These are phyloP conservation scores for Chaenogobius annularis DNA, from an alignment of 2,113 vertebrate genomes.

Conservation along the genomic window DNA sequence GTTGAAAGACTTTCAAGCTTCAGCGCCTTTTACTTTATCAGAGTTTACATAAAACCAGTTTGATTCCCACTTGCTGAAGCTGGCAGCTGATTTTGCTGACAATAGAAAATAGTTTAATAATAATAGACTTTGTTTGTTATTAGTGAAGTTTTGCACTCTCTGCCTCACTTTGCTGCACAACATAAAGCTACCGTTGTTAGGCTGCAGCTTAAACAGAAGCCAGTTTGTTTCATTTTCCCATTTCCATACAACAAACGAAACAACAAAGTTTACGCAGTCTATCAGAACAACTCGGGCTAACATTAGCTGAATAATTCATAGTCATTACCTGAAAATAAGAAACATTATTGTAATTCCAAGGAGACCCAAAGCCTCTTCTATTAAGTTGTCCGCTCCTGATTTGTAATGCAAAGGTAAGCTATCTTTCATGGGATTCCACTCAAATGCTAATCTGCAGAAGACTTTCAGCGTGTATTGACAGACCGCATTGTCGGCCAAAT, in stretches of 20 bases:
- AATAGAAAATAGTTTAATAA: constrained; percentile 38
- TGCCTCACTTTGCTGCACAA: constrained; percentile 31
- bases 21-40: constrained; percentile 44
- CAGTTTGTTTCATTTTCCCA: constrained; percentile 20
- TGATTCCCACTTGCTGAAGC: constrained; percentile 38
- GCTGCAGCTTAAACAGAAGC: constrained; percentile 13
- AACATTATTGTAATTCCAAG: constrained; percentile 43
- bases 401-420: constrained; percentile 59
- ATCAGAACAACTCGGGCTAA: constrained; percentile 16
- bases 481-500: constrained; percentile 42
- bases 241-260: constrained; percentile 14
- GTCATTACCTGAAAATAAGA: constrained; percentile 51
- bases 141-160: constrained; percentile 12
- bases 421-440: constrained; percentile 57
- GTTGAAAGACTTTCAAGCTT: constrained; percentile 57
- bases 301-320: constrained; percentile 44
- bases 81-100: constrained; percentile 41
- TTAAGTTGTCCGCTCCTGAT: constrained; percentile 44
- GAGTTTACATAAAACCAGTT: constrained; percentile 48
- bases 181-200: constrained; percentile 8
- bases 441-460: constrained; percentile 53
- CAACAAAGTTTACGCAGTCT: constrained; percentile 29
- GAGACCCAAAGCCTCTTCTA: constrained; percentile 26
- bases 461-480: constrained; percentile 48
- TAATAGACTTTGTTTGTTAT: constrained; percentile 39